These are phyloP conservation scores for Stenichneumon culpator DNA, from an alignment of 2,888 invertebrate species.

Conservation along the genomic window DNA sequence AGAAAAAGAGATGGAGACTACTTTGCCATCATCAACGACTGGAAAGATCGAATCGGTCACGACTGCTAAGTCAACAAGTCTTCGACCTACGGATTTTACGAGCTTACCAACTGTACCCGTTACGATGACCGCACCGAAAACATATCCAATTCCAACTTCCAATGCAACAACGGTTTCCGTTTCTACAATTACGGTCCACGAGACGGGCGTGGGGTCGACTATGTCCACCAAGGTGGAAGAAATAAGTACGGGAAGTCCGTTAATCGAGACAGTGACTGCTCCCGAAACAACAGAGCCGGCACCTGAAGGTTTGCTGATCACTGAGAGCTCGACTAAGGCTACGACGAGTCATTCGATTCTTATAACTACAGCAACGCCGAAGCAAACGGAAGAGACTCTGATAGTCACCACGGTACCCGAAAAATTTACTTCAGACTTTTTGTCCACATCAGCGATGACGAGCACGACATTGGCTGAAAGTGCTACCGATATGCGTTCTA, in stretches of 20 bases:
- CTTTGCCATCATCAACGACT: background rate
- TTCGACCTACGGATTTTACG: background rate
- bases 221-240: background rate
- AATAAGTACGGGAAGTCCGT: conserved; percentile 7
- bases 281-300: conserved; percentile 42
- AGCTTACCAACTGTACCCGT: background rate
- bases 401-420: conserved; percentile 46
- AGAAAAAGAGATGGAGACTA: background rate
- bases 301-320: conserved; percentile 6
- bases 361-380: background rate
- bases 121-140: conserved; percentile 8
- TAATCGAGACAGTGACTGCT: conserved; percentile 38
- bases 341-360: background rate
- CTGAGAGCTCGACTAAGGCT: background rate
- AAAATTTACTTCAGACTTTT: conserved; percentile 40
- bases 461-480: background rate
- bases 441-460: conserved; percentile 19
- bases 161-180: background rate
- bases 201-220: background rate
- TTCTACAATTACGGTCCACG: background rate
- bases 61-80: background rate
- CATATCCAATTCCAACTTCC: background rate
- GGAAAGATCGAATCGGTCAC: background rate
- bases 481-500: background rate
- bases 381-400: conserved; percentile 41